These are phyloP conservation scores for Ormyrus nitidulus DNA, from an alignment of 2,888 invertebrate genomes.

Conservation along the genomic window DNA sequence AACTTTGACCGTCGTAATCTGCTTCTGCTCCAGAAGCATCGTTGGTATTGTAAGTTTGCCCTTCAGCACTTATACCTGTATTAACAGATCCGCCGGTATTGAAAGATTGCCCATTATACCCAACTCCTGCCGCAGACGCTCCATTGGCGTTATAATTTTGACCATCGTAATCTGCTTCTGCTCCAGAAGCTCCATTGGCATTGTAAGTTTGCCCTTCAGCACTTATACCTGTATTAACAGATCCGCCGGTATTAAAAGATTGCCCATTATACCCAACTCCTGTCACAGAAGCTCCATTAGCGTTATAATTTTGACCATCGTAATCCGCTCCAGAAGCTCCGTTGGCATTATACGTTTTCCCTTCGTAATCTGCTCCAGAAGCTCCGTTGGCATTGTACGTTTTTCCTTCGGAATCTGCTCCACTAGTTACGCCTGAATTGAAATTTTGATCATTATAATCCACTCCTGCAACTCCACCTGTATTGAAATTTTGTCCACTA, in stretches of 20 bases:
- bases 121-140: constrained; percentile 3
- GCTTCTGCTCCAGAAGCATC: neutral
- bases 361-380: neutral
- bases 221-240: constrained; percentile 6
- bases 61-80: neutral
- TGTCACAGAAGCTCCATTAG: constrained; percentile 18
- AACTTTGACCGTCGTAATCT: constrained; percentile 16
- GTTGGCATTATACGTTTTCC: neutral
- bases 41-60: constrained; percentile 4
- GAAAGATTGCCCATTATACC: constrained; percentile 3
- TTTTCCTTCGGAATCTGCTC: neutral
- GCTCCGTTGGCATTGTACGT: neutral
- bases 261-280: neutral
- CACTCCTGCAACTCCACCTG: neutral
- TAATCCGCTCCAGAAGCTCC: neutral
- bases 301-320: constrained; percentile 31
- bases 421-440: neutral
- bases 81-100: constrained; percentile 13
- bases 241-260: no score
- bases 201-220: constrained; percentile 22
- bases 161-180: constrained; percentile 21
- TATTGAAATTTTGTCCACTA: constrained; percentile 13
- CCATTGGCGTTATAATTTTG: constrained; percentile 26
- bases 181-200: neutral
- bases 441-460: neutral